A percentile compares a stretch with the other conserved stretches of the same genome.
Conservation (phyloP, 2,888 invertebrate species). For the Cephus spinipes region DNA sequence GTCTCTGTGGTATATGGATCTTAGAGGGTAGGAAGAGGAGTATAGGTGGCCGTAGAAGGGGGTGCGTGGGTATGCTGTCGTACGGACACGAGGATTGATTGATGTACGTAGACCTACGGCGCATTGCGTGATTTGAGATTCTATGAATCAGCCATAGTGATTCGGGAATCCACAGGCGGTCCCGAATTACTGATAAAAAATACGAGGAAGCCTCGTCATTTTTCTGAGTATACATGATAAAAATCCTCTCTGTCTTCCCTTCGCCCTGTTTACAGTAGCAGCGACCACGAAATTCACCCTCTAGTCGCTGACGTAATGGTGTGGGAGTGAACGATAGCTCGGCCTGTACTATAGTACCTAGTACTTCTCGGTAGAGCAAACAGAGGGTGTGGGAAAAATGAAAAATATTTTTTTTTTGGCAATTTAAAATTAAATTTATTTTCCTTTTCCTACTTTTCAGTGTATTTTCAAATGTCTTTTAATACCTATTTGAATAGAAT, state of each 20-base stretch:
- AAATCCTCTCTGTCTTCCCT: background rate
- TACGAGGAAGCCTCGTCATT: background rate
- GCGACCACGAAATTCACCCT: background rate
- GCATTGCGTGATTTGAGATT: background rate
- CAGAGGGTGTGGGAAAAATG: background rate
- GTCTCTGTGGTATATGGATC: background rate
- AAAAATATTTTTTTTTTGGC: background rate
- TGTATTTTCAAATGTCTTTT: background rate
- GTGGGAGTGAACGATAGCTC: background rate
- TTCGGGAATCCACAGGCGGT: background rate
- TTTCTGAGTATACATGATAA: background rate
- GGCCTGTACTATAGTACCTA: background rate
- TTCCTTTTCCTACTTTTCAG: background rate
- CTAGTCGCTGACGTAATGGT: background rate
- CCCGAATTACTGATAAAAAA: background rate
- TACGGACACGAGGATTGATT: background rate
- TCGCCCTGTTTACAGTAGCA: background rate
- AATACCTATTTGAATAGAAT: no score
- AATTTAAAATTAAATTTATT: background rate
- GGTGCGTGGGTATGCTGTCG: background rate
- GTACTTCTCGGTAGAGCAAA: background rate
- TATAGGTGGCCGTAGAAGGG: background rate
- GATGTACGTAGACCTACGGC: background rate
- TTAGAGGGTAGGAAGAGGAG: background rate
- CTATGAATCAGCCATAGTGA: slow-evolving; percentile 1